A percentile compares a stretch with the other conserved stretches of the same genome.
phyloP scores from a whole-genome alignment of 2,888 invertebrate genomes.

The Eudemis profundana region DNA sequence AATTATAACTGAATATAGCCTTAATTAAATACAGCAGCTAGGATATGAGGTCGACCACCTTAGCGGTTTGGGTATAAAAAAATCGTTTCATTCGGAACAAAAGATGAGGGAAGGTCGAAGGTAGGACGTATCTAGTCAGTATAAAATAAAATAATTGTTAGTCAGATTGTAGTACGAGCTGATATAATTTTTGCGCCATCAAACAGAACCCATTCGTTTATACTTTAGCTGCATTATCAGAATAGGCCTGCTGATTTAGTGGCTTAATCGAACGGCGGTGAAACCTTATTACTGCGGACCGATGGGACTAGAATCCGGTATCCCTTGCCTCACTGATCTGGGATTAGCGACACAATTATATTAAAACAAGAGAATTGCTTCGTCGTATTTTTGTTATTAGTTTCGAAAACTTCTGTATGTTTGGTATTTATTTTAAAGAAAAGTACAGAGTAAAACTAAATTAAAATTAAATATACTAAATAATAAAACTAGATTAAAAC shows the following conservation, averaged over 20 bases:
- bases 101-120: too few relatives aligned
- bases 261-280: conserved; percentile 70
- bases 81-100: too few relatives aligned
- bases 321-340: conserved; percentile 37
- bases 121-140: too few relatives aligned
- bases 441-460: too few relatives aligned
- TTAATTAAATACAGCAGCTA: too few relatives aligned
- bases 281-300: conserved; percentile 67
- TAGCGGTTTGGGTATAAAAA: too few relatives aligned
- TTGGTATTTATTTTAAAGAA: too few relatives aligned
- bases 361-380: conserved; percentile 29
- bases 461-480: too few relatives aligned
- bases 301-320: conserved; percentile 57
- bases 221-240: conserved; percentile 8
- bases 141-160: too few relatives aligned
- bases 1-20: too few relatives aligned
- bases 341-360: conserved; percentile 37
- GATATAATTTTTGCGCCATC: not conserved
- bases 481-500: too few relatives aligned
- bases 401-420: not conserved
- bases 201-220: not conserved
- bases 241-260: conserved; percentile 66
- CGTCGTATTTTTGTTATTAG: not conserved
- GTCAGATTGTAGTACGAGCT: not conserved
- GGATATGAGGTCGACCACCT: too few relatives aligned